Conservation (phyloP, 2,888 invertebrate species). For the Polyommatus iphigenia region DNA sequence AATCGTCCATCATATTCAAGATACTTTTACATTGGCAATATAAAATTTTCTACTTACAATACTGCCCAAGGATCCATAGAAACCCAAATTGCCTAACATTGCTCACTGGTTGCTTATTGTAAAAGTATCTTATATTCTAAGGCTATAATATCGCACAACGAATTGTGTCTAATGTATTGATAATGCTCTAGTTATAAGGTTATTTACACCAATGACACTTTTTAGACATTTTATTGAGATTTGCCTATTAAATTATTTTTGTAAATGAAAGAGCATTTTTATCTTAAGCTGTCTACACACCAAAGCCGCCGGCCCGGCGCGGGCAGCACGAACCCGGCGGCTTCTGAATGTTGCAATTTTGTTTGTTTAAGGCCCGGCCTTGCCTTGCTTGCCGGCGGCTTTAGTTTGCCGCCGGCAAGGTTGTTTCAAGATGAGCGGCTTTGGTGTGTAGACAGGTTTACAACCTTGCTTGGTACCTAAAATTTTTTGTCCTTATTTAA, state of each 20-base stretch:
- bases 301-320: no score
- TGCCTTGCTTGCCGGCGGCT: no score
- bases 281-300: no score
- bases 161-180: conserved; percentile 58
- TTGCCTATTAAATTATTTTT: conserved; percentile 81
- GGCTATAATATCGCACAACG: conserved; percentile 55
- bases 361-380: no score
- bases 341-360: no score
- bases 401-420: no score
- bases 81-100: background rate
- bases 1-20: background rate
- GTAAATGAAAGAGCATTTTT: conserved; percentile 57
- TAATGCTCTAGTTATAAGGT: conserved; percentile 65
- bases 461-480: background rate
- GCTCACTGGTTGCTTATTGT: conserved; percentile 2
- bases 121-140: conserved; percentile 40
- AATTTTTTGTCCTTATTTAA: background rate
- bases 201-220: conserved; percentile 78
- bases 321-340: no score
- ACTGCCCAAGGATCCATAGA: background rate
- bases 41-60: background rate
- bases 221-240: conserved; percentile 76
- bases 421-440: no score
- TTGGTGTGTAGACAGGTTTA: no score
- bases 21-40: conserved; percentile 6